phyloP scores from a whole-genome alignment of 2,797 vertebrate species.

The Smutsia temminckii region DNA sequence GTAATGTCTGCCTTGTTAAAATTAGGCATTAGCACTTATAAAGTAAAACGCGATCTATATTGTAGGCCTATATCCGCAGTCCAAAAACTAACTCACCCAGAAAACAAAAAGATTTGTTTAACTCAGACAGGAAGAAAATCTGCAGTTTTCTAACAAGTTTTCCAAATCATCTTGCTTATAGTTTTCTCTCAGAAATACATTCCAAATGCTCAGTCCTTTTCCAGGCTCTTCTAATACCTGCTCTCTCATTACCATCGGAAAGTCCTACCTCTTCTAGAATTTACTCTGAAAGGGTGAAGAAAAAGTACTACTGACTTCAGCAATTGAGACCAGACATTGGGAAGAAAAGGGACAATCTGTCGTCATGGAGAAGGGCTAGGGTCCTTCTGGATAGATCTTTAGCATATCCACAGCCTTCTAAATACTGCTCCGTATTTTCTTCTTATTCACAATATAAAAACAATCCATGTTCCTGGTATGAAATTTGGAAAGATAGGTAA shows the following conservation, averaged over 20 bases:
- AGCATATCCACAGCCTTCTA: background rate
- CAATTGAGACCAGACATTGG: background rate
- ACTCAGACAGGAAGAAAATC: background rate
- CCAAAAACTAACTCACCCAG: background rate
- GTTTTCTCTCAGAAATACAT: conserved; percentile 11
- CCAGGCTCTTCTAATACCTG: background rate
- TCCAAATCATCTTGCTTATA: background rate
- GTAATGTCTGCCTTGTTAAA: conserved; percentile 80
- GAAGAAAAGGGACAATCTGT: background rate
- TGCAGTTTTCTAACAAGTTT: conserved; percentile 33
- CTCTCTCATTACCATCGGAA: background rate
- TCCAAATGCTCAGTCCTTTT: background rate
- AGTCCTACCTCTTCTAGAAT: background rate
- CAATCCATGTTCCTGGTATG: background rate
- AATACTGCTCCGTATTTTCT: background rate
- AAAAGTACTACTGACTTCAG: background rate
- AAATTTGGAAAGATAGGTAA: background rate
- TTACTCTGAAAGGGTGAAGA: background rate
- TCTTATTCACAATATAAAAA: background rate
- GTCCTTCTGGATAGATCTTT: background rate
- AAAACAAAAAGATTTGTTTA: background rate
- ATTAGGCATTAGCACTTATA: conserved; percentile 73
- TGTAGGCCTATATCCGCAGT: conserved; percentile 36
- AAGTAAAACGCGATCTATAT: conserved; percentile 56
- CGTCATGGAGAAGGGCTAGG: background rate